Evolutionary conservation across 2,888 invertebrate species (phyloP), one percentile per base, ranked within the genome.

Genomic region (Calephelis perditalis): DNA sequence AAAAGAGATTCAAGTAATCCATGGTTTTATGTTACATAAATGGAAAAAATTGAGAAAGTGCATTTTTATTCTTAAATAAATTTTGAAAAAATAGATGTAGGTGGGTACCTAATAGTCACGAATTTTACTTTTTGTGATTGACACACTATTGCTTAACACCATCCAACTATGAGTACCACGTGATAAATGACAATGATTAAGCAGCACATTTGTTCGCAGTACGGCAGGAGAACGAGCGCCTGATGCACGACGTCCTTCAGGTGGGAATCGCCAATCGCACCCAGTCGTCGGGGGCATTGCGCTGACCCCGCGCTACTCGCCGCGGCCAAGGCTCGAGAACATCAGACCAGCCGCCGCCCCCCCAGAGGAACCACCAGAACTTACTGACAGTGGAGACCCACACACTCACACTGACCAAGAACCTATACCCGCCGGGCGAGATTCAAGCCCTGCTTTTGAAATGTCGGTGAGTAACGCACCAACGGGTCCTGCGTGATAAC

Each of bases 171-270:
- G 26, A 26, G 26, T 45, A 46, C 8, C 9, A 12, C 15, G 44
- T 36, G 11, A 44, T 56, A 36, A 40, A 62, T 62, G 57, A 66
- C 60, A 66, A 77, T 76, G 82, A 76, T 86, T 83, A 84, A 86
- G 84, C 81, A 70, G 65, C 67, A 63, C 78, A 68, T 74, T 90
- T 87, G 88, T 86, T 92, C 93, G 71, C 93, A 96, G 96, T 96
- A 83, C 95, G 96, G 73, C 95, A 95, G 91, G 96, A 96, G 92
- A 96, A 96, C 91, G 96, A 96, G 91, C 95, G 96, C 86, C 92
- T 96, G 87, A 93, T 96, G 92, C 92, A 92, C 82, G 96, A 96
- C 87, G 95, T 94, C 73, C 91, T 94, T 81, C 94, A 94, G 86
- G 86, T 77, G 85, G 89, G 81, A 82, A 81, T 85, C 83, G 86